Percentiles rank a stretch among this genome's conserved stretches.
phyloP scores from a whole-genome alignment of 2,797 vertebrate species.

The Gallirallus australis region DNA sequence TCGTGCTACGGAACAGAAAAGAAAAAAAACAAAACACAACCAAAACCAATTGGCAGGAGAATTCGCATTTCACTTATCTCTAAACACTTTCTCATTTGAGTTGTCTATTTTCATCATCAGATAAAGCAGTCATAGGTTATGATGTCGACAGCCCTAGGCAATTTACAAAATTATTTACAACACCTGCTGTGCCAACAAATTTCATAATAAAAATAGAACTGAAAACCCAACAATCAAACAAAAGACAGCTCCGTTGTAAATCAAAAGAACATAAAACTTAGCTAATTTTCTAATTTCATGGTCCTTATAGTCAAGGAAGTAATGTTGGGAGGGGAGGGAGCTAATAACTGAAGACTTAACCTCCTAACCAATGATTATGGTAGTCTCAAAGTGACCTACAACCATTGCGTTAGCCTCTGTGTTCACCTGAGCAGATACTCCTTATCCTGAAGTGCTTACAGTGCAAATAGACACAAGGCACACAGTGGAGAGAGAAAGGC shows the following conservation, averaged over 20 bases:
- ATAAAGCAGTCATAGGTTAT: constrained; percentile 25
- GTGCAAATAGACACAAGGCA: neutral
- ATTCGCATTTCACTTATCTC: constrained; percentile 41
- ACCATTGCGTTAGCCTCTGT: neutral
- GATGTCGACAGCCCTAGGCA: constrained; percentile 1
- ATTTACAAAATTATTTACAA: constrained; percentile 39
- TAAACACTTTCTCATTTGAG: constrained; percentile 26
- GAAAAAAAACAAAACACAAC: neutral
- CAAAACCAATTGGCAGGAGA: constrained; percentile 60
- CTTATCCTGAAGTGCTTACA: neutral
- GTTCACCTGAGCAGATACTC: neutral
- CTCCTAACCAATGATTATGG: neutral
- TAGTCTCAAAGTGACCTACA: neutral
- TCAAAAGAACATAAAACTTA: neutral
- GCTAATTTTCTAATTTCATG: neutral
- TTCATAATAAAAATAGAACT: neutral
- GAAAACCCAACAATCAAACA: neutral
- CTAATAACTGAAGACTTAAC: neutral
- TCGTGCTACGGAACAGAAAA: constrained; percentile 84
- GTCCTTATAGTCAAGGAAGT: neutral
- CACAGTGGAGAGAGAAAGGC: neutral
- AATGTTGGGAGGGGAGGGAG: no score
- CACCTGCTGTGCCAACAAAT: neutral
- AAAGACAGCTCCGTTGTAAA: neutral
- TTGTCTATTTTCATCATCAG: constrained; percentile 29